A percentile compares a stretch with the other conserved stretches of the same genome.
Evolutionary conservation across 2,888 invertebrate species (phyloP).

Genomic region (Anthophora plumipes): DNA sequence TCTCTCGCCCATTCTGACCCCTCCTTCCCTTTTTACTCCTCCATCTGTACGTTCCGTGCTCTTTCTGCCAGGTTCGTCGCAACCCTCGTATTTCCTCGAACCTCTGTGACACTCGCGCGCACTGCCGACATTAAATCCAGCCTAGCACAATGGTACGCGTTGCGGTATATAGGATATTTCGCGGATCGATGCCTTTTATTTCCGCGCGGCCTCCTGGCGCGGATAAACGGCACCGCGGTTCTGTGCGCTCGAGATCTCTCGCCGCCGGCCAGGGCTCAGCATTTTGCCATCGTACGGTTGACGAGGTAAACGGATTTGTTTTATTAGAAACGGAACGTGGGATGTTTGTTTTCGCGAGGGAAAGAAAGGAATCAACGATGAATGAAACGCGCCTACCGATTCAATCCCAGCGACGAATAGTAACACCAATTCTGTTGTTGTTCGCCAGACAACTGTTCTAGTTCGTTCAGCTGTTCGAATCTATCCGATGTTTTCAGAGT

Average conservation of each 20-base stretch:
- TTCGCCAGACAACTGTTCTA: constrained; percentile 4
- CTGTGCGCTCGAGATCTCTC: constrained; percentile 27
- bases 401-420: constrained; percentile 2
- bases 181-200: constrained; percentile 79
- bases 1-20: constrained; percentile 58
- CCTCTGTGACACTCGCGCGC: constrained; percentile 67
- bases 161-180: constrained; percentile 76
- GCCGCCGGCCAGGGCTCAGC: background rate
- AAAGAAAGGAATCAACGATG: constrained; percentile 17
- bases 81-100: constrained; percentile 64
- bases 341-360: constrained; percentile 7
- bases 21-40: constrained; percentile 44
- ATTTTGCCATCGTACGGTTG: constrained; percentile 35
- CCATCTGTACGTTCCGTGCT: background rate
- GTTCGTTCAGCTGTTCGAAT: background rate
- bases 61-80: constrained; percentile 20
- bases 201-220: constrained; percentile 66
- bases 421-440: background rate
- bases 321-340: background rate
- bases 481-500: background rate
- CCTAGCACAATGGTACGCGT: constrained; percentile 75
- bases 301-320: constrained; percentile 22
- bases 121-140: constrained; percentile 77
- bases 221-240: constrained; percentile 66
- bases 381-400: constrained; percentile 21